Percentiles rank a stretch among this genome's conserved stretches.
Conservation (phyloP, 92 coral and sea anemone species). For the Porites rus region DNA sequence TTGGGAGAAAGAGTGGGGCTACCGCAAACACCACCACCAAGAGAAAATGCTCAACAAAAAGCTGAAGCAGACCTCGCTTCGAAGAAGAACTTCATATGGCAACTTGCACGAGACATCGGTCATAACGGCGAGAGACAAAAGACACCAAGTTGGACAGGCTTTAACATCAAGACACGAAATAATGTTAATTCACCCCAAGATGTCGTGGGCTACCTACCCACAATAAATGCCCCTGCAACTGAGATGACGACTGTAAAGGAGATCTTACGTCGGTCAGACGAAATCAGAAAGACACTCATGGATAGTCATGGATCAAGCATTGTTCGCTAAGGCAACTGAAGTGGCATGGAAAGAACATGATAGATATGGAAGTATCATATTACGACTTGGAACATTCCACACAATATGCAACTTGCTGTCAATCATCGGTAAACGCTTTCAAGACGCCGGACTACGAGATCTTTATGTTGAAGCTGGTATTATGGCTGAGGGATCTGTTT, state of each 20-base stretch:
- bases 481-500: slow-evolving; percentile 51
- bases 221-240: slow-evolving; percentile 10
- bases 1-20: slow-evolving; percentile 3
- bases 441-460: slow-evolving; percentile 52
- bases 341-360: slow-evolving; percentile 11
- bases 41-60: too few species aligned
- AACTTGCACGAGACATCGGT: neutral
- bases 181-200: slow-evolving; percentile 26
- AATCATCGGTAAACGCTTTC: slow-evolving; percentile 50
- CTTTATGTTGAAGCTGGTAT: slow-evolving; percentile 34
- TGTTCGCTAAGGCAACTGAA: slow-evolving; percentile 39
- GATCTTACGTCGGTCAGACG: slow-evolving; percentile 12
- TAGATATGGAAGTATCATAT: slow-evolving; percentile 51
- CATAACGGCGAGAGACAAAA: neutral
- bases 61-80: neutral
- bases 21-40: neutral
- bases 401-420: slow-evolving; percentile 33
- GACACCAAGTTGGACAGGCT: slow-evolving; percentile 25
- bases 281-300: too few species aligned
- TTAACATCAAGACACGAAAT: neutral
- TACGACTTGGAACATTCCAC: slow-evolving; percentile 57
- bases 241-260: slow-evolving; percentile 30
- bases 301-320: slow-evolving; percentile 58
- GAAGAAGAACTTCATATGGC: neutral
- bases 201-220: slow-evolving; percentile 34